Evolutionary conservation across 2,888 invertebrate genomes (phyloP).

Genomic region (Apamea monoglypha): DNA sequence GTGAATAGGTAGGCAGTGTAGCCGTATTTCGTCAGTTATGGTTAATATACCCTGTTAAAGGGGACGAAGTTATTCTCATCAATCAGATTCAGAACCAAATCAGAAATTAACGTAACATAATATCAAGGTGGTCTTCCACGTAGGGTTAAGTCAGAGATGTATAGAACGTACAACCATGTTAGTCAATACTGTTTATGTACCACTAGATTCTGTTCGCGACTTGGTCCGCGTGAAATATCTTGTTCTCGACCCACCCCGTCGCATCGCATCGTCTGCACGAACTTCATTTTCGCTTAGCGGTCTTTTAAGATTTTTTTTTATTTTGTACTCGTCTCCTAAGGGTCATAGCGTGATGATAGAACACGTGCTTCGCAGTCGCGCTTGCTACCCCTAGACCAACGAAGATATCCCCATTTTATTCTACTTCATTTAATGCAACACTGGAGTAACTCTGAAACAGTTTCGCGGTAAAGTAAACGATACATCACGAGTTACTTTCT

Average conservation of each 20-base stretch:
- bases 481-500: conserved; percentile 45
- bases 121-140: background rate
- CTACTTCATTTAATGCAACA: conserved; percentile 57
- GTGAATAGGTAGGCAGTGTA: background rate
- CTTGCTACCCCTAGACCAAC: no score
- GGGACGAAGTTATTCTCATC: background rate
- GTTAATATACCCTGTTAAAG: background rate
- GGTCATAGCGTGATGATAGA: no score
- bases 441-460: conserved; percentile 16
- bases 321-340: no score
- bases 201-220: no score
- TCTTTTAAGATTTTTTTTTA: no score
- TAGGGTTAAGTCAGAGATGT: background rate
- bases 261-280: no score
- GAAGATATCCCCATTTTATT: conserved; percentile 56
- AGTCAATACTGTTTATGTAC: background rate
- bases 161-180: background rate
- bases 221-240: no score
- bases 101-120: background rate
- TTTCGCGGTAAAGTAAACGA: conserved; percentile 44
- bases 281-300: no score
- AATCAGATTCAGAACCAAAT: background rate
- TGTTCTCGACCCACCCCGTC: no score
- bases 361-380: no score
- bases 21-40: no score